phyloP scores from a whole-genome alignment of 2,888 invertebrate genomes.

The Aleiodes leptofemur region DNA sequence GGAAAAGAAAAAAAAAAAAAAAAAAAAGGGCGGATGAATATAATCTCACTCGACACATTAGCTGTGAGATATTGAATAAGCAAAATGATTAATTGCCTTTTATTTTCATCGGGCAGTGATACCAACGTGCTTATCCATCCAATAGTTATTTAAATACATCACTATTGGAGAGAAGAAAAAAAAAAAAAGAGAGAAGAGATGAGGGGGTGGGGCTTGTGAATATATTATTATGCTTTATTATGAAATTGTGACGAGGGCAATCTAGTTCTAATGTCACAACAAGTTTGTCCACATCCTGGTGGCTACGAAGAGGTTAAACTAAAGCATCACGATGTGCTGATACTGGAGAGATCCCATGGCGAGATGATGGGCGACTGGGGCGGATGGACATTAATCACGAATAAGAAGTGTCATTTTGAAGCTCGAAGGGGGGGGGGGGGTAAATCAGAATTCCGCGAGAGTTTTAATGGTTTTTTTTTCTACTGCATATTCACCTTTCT shows the following conservation, averaged over 20 bases:
- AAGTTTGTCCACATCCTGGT: slow-evolving; percentile 32
- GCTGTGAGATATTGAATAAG: slow-evolving; percentile 51
- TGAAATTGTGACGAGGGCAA: background rate
- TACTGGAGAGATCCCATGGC: slow-evolving; percentile 68
- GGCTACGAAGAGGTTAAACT: slow-evolving; percentile 58
- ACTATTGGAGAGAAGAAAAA: background rate
- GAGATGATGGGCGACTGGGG: slow-evolving; percentile 71
- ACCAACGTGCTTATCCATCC: slow-evolving; percentile 16
- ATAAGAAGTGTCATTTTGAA: slow-evolving; percentile 70
- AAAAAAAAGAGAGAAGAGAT: too few relatives aligned
- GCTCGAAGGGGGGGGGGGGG: slow-evolving; percentile 50
- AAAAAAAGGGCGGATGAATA: slow-evolving; percentile 31
- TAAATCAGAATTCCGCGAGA: slow-evolving; percentile 66
- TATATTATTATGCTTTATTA: background rate
- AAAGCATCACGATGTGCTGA: slow-evolving; percentile 58
- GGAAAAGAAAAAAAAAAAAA: background rate
- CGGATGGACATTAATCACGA: slow-evolving; percentile 70
- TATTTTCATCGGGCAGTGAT: slow-evolving; percentile 18
- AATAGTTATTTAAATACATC: slow-evolving; percentile 36
- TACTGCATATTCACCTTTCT: slow-evolving; percentile 39
- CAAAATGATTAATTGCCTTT: slow-evolving; percentile 47
- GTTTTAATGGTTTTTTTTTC: slow-evolving; percentile 65
- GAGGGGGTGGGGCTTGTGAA: background rate
- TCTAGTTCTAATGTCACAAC: slow-evolving; percentile 13
- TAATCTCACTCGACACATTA: slow-evolving; percentile 49